Evolutionary conservation across 2,888 invertebrate genomes (phyloP), one percentile per base, ranked within the genome.

Genomic region (Leistus spinibarbis): DNA sequence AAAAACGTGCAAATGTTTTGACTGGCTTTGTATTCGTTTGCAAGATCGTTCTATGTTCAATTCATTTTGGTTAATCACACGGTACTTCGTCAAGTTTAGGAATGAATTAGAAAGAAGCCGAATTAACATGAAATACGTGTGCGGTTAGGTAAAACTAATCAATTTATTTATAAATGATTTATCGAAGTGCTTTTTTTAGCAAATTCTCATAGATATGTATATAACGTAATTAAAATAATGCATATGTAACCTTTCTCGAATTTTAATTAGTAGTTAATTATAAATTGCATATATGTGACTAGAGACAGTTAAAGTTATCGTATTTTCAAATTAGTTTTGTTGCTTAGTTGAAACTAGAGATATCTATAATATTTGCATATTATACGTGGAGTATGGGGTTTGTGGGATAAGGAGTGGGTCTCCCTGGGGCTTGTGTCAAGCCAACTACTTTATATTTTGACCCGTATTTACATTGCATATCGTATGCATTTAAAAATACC

Each of bases 401-500:
- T 40, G n/a, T n/a, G n/a, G n/a, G n/a, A 40, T 40, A 40, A 40
- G 40, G 20, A 40, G 56, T 7, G 40, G 4, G 40, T 69, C 69
- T 69, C 69, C 69, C 69, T 56, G 16, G 60, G 69, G 66, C 20
- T 7, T 40, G 17, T 65, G 65, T 23, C 24, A 56, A 22, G 16
- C 17, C 7, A 56, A 40, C 40, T 13, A 40, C 40, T 40, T 40
- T 40, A 40, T 40, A 40, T 40, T 40, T 40, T 40, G 54, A 20
- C 54, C 20, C 54, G 27, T 7, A 69, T 71, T 71, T 71, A 54
- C 71, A 64, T 71, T 64, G 64, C 63, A 71, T 63, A 71, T 63
- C 71, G 54, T 70, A 17, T 62, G 63, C 16, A 54, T 54, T 71
- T 71, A 64, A 71, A 71, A 71, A 64, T 23, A 64, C 64, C 70